These are phyloP conservation scores for Lottia gigantea DNA, from an alignment of 2,888 invertebrate species.

Conservation along the genomic window DNA sequence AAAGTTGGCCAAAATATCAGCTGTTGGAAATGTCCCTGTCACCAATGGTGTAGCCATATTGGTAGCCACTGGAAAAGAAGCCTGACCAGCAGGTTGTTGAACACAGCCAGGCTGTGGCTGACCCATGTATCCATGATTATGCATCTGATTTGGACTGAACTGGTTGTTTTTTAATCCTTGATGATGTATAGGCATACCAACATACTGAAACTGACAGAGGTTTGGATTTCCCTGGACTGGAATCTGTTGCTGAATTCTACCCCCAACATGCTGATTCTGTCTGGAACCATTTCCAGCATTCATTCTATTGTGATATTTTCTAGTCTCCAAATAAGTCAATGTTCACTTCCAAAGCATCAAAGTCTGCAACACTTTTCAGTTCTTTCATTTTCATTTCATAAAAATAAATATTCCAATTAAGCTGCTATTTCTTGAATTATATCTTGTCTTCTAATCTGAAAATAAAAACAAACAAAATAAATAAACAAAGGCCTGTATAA, in stretches of 20 bases:
- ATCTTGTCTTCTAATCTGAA: no score
- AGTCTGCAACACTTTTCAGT: no score
- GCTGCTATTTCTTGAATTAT: no score
- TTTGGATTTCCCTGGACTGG: not conserved
- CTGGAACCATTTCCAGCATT: not conserved
- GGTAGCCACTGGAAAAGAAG: slow-evolving; percentile 21
- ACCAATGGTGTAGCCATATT: slow-evolving; percentile 21
- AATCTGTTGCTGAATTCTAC: slow-evolving; percentile 5
- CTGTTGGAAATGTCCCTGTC: slow-evolving; percentile 24
- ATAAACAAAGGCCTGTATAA: no score
- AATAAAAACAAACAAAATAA: no score
- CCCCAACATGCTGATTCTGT: slow-evolving; percentile 5
- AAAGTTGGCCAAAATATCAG: slow-evolving; percentile 21
- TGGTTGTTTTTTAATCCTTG: slow-evolving; percentile 30
- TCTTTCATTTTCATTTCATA: no score
- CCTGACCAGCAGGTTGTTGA: slow-evolving; percentile 18
- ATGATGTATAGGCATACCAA: slow-evolving; percentile 14
- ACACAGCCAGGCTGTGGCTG: slow-evolving; percentile 7
- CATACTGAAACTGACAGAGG: slow-evolving; percentile 22
- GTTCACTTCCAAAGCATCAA: no score
- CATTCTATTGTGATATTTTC: not conserved
- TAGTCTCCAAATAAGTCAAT: no score
- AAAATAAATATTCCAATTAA: no score
- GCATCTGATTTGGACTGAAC: slow-evolving; percentile 33
- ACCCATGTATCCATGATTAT: slow-evolving; percentile 26